These are phyloP conservation scores for Trilocha varians DNA, from an alignment of 2,888 invertebrate species.

Conservation along the genomic window DNA sequence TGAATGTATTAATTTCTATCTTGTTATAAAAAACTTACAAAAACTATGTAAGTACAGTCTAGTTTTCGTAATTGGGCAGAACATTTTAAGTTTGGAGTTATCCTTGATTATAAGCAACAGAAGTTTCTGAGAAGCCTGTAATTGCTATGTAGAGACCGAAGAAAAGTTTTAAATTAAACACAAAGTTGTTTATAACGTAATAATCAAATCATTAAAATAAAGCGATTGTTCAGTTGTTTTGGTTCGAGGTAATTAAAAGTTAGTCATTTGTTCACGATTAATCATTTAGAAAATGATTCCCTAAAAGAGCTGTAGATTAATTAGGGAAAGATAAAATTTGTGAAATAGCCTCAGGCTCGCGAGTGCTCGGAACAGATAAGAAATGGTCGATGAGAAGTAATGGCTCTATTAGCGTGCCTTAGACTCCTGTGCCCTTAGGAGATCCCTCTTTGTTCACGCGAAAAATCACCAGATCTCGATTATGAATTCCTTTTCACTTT, in stretches of 20 bases:
- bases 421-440: slow-evolving; percentile 25
- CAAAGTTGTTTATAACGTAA: too few species aligned
- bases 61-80: too few species aligned
- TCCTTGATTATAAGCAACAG: too few species aligned
- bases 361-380: slow-evolving; percentile 59
- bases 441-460: slow-evolving; percentile 33
- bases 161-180: too few species aligned
- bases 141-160: too few species aligned
- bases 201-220: too few species aligned
- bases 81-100: too few species aligned
- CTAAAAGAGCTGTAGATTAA: slow-evolving; percentile 61
- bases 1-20: background rate
- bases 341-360: slow-evolving; percentile 51
- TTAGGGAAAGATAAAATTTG: slow-evolving; percentile 66
- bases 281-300: slow-evolving; percentile 58
- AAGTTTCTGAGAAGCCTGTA: too few species aligned
- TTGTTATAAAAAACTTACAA: too few species aligned
- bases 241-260: slow-evolving; percentile 52
- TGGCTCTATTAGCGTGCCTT: slow-evolving; percentile 51
- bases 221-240: too few species aligned
- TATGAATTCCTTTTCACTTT: slow-evolving; percentile 37
- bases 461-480: slow-evolving; percentile 42
- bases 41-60: too few species aligned
- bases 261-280: slow-evolving; percentile 51
- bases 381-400: slow-evolving; percentile 49